These are phyloP conservation scores for Drosophila bipectinata DNA, from an alignment of 1,140 invertebrate species.

Conservation along the genomic window DNA sequence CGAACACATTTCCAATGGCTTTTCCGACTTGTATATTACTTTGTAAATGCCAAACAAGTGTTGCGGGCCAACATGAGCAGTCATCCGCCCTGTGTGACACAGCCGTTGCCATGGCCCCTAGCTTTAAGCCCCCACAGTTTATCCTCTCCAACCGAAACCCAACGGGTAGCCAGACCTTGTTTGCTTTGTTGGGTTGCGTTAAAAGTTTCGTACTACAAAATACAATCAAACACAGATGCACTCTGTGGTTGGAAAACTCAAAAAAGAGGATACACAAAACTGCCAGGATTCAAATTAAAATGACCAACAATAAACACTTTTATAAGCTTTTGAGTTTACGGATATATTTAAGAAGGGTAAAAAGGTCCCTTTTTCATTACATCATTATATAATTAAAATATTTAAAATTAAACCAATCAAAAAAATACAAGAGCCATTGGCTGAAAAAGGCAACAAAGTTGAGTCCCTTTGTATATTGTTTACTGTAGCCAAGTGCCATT, in stretches of 20 bases:
- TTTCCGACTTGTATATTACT: constrained; percentile 60
- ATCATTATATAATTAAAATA: constrained; percentile 1
- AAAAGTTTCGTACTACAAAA: constrained; percentile 75
- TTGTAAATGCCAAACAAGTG: constrained; percentile 68
- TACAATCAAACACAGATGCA: constrained; percentile 76
- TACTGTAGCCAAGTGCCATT: constrained; percentile 18
- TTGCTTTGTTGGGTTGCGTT: constrained; percentile 48
- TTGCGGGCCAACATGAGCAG: constrained; percentile 55
- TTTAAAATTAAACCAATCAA: background rate
- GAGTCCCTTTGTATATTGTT: constrained; percentile 35
- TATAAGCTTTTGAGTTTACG: background rate
- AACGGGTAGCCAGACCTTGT: constrained; percentile 12
- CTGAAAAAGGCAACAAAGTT: background rate
- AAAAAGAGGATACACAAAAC: background rate
- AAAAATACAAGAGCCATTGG: background rate
- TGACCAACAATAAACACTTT: background rate
- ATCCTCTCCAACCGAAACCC: background rate
- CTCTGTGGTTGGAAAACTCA: constrained; percentile 27
- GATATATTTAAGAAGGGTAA: background rate
- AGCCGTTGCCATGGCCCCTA: constrained; percentile 52
- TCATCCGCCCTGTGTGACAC: constrained; percentile 74
- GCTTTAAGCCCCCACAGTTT: constrained; percentile 1
- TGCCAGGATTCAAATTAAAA: constrained; percentile 20
- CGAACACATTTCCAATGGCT: constrained; percentile 21
- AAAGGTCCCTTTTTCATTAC: background rate